Evolutionary conservation across 2,888 invertebrate genomes (phyloP).

Genomic region (Trimorus sp.): DNA sequence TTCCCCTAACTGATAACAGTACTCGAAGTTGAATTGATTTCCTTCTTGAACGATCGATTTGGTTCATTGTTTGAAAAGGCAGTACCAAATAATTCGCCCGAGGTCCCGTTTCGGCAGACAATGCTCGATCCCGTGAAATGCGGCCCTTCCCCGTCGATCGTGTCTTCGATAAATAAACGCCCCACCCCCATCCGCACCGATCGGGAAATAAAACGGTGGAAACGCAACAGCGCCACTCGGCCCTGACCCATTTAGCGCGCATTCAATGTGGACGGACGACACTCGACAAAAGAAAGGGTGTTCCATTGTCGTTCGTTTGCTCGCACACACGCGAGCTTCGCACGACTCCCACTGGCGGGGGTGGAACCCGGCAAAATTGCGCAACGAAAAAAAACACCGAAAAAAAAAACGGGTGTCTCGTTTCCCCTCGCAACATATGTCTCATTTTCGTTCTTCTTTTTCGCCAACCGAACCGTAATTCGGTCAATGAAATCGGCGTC

Average conservation of each 20-base stretch:
- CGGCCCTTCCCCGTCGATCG: constrained; percentile 28
- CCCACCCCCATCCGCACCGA: constrained; percentile 31
- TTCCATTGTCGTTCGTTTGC: constrained; percentile 40
- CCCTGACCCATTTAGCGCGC: constrained; percentile 61
- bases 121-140: constrained; percentile 29
- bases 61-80: no score
- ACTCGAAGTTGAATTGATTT: no score
- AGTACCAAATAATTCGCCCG: not conserved
- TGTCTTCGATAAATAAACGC: constrained; percentile 42
- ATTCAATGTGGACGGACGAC: constrained; percentile 52
- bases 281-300: constrained; percentile 53
- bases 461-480: no score
- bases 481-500: no score
- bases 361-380: constrained; percentile 36
- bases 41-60: no score
- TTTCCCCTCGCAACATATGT: no score
- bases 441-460: no score
- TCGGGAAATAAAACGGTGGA: constrained; percentile 47
- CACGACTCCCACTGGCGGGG: constrained; percentile 53
- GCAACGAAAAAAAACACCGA: constrained; percentile 27
- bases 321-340: constrained; percentile 40
- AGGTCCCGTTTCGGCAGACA: constrained; percentile 23
- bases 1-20: no score
- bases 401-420: no score
- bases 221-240: constrained; percentile 54